A percentile compares a stretch with the other conserved stretches of the same genome.
Conservation (phyloP, 1,140 invertebrate species). For the Atta colombica region DNA sequence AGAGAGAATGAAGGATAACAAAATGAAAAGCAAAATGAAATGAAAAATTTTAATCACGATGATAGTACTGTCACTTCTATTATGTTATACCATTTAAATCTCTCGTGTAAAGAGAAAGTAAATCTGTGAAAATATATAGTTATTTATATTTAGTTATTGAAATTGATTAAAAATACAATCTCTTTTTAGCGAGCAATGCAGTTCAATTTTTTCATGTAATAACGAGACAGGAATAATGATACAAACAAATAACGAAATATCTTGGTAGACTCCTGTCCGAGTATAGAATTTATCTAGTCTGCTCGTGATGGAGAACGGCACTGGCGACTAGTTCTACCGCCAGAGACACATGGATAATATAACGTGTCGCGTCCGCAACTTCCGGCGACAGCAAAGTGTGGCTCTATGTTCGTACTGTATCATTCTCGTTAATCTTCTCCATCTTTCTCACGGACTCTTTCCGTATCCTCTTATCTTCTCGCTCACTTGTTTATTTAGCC, state of each 20-base stretch:
- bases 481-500: conserved; percentile 38
- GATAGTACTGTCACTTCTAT: neutral
- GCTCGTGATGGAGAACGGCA: conserved; percentile 48
- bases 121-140: neutral
- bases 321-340: conserved; percentile 46
- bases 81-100: neutral
- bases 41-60: conserved; percentile 24
- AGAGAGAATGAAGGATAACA: neutral
- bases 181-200: neutral
- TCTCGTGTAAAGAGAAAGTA: neutral
- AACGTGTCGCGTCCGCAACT: conserved; percentile 69
- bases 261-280: conserved; percentile 1
- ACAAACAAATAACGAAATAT: conserved; percentile 30
- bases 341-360: conserved; percentile 74
- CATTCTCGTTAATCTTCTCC: conserved; percentile 33
- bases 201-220: neutral
- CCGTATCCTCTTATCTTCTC: conserved; percentile 39
- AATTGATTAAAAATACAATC: conserved; percentile 20
- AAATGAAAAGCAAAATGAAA: neutral
- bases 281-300: conserved; percentile 45
- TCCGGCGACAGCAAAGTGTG: conserved; percentile 46
- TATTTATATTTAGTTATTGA: neutral
- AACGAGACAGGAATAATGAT: conserved; percentile 33
- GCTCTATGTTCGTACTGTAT: conserved; percentile 26
- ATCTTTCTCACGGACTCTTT: conserved; percentile 27